Evolutionary conservation across 1,140 invertebrate genomes (phyloP), one percentile per base, ranked within the genome.

Genomic region (Panagrolaimus sp.): DNA sequence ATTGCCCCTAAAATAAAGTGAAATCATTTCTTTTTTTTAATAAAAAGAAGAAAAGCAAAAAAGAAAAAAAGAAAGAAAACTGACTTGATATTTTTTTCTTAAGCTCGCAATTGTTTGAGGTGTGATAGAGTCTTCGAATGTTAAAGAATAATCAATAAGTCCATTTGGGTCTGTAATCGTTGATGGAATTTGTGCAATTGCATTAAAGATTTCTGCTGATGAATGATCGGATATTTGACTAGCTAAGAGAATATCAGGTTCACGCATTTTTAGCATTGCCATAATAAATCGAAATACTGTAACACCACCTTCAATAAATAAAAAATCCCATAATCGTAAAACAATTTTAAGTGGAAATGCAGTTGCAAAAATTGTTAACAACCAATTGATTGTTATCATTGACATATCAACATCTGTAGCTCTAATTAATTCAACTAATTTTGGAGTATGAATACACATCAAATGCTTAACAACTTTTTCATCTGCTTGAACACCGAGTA

Each of bases 341-440:
- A 98, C 86, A 69, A 96, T 91, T 85, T 92, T 94, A 88, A 95
- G 93, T 78, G 96, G 92, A n/a, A 98, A 91, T 68, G 97, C 92
- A 81, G 93, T 96, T 4, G 94, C 92, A 86, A 96, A 97, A n/a
- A 98, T 84, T 1, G 95, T 96, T 42, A 98, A 85, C 84, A 98
- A 96, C 96, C 96, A 99, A 82, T 96, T 92, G 71, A 96, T 86
- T 13, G 92, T 94, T 78, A 99, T 96, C 27, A 98, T 85, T 69
- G 92, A 94, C 20, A 98, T 85, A 85, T 99, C 86, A 64, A 88
- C 85, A 78, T 98, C 93, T 84, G 96, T 92, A 83, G 92, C 90
- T 80, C 90, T 89, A 42, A 98, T 86, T 43, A 91, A 88, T 74
- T 90, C 87, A 84, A 96, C 91, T 69, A 96, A 88, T 70, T 92